Evolutionary conservation across 2,888 invertebrate species (phyloP), one percentile per base, ranked within the genome.

Genomic region (Microctonus brassicae): DNA sequence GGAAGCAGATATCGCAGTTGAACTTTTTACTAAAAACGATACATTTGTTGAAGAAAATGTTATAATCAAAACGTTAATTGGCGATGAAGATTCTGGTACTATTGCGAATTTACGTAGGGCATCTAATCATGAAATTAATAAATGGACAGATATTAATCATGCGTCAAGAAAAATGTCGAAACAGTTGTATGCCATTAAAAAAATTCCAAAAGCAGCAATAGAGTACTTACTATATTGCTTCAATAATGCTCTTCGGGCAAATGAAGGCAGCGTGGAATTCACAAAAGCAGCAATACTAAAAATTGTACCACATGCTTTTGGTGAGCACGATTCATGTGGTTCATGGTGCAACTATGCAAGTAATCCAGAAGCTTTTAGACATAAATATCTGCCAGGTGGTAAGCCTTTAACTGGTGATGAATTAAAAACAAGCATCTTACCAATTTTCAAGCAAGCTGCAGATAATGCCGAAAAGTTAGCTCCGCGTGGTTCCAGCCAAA

Each of bases 401-500:
- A 63, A 69, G 13, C n/a, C 52, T 20, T 36, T 69, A 24, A 33
- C 17, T 13, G 63, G 58, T 24, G 9, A 60, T 20, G 17, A 53
- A 10, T 57, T 61, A 22, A 64, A 69, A 53, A n/a, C 26, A 11
- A 17, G 20, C n/a, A 13, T 63, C 29, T 20, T 33, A n/a, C 33
- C 13, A 29, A 61, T 65, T 39, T 72, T 63, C 29, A 34, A 29
- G 24, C 36, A 36, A 10, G 61, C 57, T 63, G 70, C 63, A 26
- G 36, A 61, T 33, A 64, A 72, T 57, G 64, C 58, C 24, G 62
- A 61, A 39, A 69, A 72, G 53, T 63, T 73, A 52, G 63, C 74
- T 20, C 67, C 74, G 9, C 63, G 70, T 64, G 74, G 65, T 33
- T 74, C 72, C 10, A 70, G 58, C 55, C 74, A 73, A 70, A 47